phyloP scores from a whole-genome alignment of 1,140 invertebrate genomes.

The Orussus abietinus region DNA sequence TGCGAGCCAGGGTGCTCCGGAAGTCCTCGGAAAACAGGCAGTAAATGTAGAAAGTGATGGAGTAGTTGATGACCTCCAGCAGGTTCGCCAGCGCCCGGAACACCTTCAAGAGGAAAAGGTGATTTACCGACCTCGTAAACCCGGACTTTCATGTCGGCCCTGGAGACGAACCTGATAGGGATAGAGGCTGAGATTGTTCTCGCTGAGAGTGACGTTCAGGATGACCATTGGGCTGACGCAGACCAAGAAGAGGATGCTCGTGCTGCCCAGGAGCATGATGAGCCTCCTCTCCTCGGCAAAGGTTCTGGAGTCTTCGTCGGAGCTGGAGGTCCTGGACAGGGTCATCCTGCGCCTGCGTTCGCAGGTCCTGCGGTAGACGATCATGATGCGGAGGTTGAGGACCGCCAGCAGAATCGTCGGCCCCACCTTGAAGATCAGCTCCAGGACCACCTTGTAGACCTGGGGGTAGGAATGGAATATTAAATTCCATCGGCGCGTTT shows the following conservation, averaged over 20 bases:
- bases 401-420: slow-evolving; percentile 66
- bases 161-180: slow-evolving; percentile 58
- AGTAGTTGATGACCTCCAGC: slow-evolving; percentile 71
- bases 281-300: slow-evolving; percentile 70
- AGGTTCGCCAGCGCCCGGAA: slow-evolving; percentile 72
- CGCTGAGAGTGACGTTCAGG: slow-evolving; percentile 65
- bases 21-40: slow-evolving; percentile 75
- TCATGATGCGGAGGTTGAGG: slow-evolving; percentile 67
- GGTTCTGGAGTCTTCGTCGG: slow-evolving; percentile 61
- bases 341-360: slow-evolving; percentile 63
- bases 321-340: slow-evolving; percentile 54
- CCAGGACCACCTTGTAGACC: slow-evolving; percentile 63
- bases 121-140: too few relatives aligned
- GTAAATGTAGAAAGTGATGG: slow-evolving; percentile 77
- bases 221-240: slow-evolving; percentile 76
- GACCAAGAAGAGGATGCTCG: slow-evolving; percentile 69
- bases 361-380: slow-evolving; percentile 65
- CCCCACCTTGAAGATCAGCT: slow-evolving; percentile 64
- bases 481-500: neutral
- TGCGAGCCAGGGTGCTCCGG: slow-evolving; percentile 65
- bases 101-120: slow-evolving; percentile 52
- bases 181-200: slow-evolving; percentile 59
- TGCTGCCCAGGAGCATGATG: slow-evolving; percentile 66
- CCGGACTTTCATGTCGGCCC: neutral
- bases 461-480: slow-evolving; percentile 22